These are phyloP conservation scores for Anastrepha ludens DNA, from an alignment of 1,140 invertebrate genomes.

Conservation along the genomic window DNA sequence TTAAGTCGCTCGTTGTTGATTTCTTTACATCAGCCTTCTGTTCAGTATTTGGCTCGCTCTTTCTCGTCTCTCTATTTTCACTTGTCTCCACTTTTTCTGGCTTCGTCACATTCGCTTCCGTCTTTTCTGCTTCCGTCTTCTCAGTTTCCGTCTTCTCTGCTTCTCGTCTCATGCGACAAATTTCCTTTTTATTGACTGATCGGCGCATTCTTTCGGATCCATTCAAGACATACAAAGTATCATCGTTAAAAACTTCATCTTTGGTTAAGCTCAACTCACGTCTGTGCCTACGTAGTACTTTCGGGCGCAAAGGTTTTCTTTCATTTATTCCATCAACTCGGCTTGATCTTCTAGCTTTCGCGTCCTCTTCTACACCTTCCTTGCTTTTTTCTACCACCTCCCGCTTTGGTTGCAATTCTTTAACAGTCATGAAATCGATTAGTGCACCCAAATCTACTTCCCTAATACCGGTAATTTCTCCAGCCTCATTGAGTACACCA, in stretches of 20 bases:
- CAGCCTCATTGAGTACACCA: background rate
- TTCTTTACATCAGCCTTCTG: background rate
- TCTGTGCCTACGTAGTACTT: background rate
- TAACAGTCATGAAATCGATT: conserved; percentile 2
- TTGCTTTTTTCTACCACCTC: background rate
- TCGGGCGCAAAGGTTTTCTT: background rate
- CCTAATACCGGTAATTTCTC: background rate
- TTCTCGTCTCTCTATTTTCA: background rate
- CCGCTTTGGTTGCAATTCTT: background rate
- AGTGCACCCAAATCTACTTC: conserved; percentile 1
- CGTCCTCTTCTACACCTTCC: background rate
- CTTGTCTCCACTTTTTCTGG: background rate
- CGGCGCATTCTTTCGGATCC: background rate
- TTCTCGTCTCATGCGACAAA: background rate
- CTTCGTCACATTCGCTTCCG: too few species aligned
- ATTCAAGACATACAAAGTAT: background rate
- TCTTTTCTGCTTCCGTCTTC: background rate
- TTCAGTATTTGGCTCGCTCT: background rate
- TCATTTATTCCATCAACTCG: background rate
- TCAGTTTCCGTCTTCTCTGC: background rate
- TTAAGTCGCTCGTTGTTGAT: background rate
- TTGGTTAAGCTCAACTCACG: background rate
- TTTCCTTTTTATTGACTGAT: background rate
- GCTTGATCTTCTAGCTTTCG: background rate
- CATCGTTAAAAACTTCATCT: background rate